These are phyloP conservation scores for Thaleichthys pacificus DNA, from an alignment of 2,797 vertebrate species.

Conservation along the genomic window DNA sequence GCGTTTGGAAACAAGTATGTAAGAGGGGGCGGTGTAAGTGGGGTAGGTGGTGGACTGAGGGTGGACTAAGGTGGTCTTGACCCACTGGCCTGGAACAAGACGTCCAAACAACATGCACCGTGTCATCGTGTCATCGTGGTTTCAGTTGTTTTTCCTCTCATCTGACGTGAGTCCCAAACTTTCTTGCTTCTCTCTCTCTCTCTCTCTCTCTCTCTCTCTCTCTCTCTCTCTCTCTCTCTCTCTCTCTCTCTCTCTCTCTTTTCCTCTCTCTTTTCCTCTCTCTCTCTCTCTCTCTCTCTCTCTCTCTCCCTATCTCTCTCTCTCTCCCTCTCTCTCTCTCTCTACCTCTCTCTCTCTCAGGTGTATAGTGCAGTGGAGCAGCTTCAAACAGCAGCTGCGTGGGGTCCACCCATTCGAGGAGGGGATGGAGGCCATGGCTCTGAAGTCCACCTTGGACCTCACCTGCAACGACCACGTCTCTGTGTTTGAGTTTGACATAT, in stretches of 20 bases:
- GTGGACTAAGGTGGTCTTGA: background rate
- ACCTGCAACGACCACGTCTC: constrained; percentile 86
- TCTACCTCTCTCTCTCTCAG: constrained; percentile 55
- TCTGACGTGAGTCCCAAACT: background rate
- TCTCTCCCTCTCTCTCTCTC: background rate
- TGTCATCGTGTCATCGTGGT: background rate
- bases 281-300: background rate
- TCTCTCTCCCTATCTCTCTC: background rate
- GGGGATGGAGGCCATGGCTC: constrained; percentile 79
- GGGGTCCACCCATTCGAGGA: constrained; percentile 75
- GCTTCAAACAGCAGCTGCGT: constrained; percentile 74
- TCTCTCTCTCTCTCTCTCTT: constrained; percentile 16
- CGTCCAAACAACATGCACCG: background rate
- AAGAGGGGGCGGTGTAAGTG: background rate
- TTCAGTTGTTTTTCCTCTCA: background rate
- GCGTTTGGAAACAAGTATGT: constrained; percentile 76
- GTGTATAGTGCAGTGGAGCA: constrained; percentile 80
- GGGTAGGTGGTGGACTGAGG: background rate
- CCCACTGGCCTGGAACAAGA: background rate
- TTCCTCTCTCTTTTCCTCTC: background rate
- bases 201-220: background rate
- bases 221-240: background rate
- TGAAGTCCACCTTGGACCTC: constrained; percentile 86
- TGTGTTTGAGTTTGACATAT: constrained; percentile 89
- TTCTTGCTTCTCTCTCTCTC: background rate